Evolutionary conservation across 2,797 vertebrate genomes (phyloP).

Genomic region (Pipistrellus nathusii): DNA sequence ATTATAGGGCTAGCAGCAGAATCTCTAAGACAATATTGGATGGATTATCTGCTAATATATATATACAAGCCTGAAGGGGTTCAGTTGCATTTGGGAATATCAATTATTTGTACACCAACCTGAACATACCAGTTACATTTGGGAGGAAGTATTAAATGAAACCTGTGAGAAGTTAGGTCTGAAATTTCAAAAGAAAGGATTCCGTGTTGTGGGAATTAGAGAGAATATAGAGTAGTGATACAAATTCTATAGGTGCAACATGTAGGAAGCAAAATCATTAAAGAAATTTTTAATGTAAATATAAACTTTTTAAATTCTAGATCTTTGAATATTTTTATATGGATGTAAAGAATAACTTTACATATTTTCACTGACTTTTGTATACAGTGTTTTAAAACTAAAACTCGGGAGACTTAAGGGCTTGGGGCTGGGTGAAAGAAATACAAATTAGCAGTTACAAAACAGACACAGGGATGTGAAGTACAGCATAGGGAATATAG

Average conservation of each 20-base stretch:
- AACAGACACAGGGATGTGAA: neutral
- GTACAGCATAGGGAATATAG: neutral
- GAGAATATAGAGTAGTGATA: neutral
- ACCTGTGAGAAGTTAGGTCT: neutral
- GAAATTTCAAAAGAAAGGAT: slow-evolving; percentile 26
- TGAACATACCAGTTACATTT: neutral
- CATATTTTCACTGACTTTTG: neutral
- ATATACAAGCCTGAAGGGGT: neutral
- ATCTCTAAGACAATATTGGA: neutral
- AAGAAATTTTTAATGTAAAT: slow-evolving; percentile 17
- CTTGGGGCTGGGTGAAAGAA: neutral
- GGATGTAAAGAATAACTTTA: neutral
- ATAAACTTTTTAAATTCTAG: slow-evolving; percentile 10
- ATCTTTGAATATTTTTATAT: neutral
- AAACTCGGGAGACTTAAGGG: neutral
- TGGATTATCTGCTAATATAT: neutral
- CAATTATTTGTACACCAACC: neutral
- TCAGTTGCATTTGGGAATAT: neutral
- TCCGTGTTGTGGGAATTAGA: neutral
- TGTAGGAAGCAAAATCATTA: neutral
- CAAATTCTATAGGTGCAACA: neutral
- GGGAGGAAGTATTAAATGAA: slow-evolving; percentile 30
- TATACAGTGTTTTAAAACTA: slow-evolving; percentile 43
- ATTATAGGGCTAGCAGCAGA: neutral
- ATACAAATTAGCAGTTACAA: neutral